phyloP scores from a whole-genome alignment of 1,140 invertebrate genomes.

The Akabosia matsudoensis region DNA sequence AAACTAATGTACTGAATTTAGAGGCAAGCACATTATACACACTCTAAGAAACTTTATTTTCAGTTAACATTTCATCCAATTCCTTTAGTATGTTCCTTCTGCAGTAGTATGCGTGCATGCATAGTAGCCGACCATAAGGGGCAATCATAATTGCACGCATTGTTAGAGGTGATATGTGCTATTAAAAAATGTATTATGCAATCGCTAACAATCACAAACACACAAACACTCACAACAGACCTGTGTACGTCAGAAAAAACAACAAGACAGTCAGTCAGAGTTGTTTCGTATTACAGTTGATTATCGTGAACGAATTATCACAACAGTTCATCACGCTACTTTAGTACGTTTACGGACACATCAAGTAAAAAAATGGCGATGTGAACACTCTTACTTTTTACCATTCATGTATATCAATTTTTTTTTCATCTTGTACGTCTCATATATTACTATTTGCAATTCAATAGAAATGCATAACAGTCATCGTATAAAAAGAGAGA shows the following conservation, averaged over 20 bases:
- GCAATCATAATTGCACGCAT: slow-evolving; percentile 10
- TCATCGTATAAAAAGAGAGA: no score
- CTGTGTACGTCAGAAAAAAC: no score
- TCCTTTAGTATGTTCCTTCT: no score
- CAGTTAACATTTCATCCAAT: no score
- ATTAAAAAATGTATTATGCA: slow-evolving; percentile 23
- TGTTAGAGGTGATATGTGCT: slow-evolving; percentile 8
- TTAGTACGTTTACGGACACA: background rate
- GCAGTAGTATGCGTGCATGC: no score
- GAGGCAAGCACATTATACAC: no score
- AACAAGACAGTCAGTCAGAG: background rate
- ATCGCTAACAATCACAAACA: background rate
- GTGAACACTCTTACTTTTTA: no score
- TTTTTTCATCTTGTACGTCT: background rate
- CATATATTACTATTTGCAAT: no score
- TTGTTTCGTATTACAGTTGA: background rate
- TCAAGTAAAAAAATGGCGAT: background rate
- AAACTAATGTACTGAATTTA: no score
- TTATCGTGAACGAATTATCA: background rate
- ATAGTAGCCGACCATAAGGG: background rate
- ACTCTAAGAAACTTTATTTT: no score
- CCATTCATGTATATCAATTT: background rate
- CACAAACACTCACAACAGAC: background rate
- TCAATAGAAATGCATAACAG: no score
- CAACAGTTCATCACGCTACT: slow-evolving; percentile 9